Base-by-base conservation (phyloP, 2,113 vertebrate genomes). In the Conger conger region DNA sequence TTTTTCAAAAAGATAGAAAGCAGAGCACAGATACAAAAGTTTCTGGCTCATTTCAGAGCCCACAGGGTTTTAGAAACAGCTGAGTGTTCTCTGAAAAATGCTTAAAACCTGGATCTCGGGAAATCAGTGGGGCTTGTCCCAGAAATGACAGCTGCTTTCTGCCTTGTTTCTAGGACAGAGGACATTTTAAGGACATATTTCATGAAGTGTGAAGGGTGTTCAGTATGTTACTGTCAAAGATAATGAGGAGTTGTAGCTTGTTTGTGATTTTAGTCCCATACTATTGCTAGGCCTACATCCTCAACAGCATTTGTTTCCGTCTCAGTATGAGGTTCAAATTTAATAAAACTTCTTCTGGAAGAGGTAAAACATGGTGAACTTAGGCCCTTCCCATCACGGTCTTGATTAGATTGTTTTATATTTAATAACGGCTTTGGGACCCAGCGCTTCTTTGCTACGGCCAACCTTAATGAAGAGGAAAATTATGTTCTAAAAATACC, bases 381-480 rank as follows among this genome's bases (percentile, higher is more conserved):
- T 73, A n/a, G n/a, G 63, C 9, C 63, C 63, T 30, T 73, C 23
- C n/a, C 63, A 73, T 73, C 63, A 33, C 63, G 4, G 8, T 33
- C 27, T 73, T 73, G 27, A 73, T 73, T 73, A 73, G 63, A 27
- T 73, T 73, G 63, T 73, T 73, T 30, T 73, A 73, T 73, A 73
- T 73, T 73, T 73, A 73, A 73, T 30, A 30, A 6, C 9, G 63
- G 63, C 63, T 73, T 73, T 73, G 63, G 63, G 63, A 73, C 63
- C 63, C 9, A 9, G 63, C n/a, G 63, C 23, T 27, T 73, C 63
- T 73, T 33, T 23, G 9, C 63, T 30, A 73, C 27, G 23, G n/a
- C 63, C 63, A 73, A 23, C n/a, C 63, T 73, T 73, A 73, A 73
- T 73, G 63, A 73, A 73, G 63, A 73, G 63, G 63, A 73, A 73